These are phyloP conservation scores for Danio tinwini DNA, from an alignment of 2,797 vertebrate species.

Conservation along the genomic window DNA sequence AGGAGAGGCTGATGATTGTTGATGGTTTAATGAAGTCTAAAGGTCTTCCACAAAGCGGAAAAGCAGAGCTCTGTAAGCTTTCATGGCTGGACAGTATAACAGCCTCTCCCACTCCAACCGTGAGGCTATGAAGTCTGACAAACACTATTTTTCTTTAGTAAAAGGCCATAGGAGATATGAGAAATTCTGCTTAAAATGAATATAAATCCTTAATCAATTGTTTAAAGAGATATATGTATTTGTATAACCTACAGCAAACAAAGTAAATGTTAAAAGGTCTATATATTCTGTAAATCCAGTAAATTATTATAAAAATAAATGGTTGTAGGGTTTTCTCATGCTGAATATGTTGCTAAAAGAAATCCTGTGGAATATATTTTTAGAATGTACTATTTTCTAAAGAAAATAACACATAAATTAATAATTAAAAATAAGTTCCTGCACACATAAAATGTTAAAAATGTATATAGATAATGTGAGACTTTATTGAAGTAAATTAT, in stretches of 20 bases:
- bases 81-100: conserved; percentile 41
- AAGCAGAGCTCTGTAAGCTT: conserved; percentile 33
- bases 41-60: conserved; percentile 41
- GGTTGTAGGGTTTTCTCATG: background rate
- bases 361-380: too few relatives aligned
- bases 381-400: too few relatives aligned
- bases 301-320: too few relatives aligned
- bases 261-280: background rate
- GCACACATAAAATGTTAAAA: too few relatives aligned
- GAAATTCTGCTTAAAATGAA: background rate
- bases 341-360: background rate
- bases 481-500: too few relatives aligned
- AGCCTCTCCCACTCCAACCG: conserved; percentile 40
- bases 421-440: too few relatives aligned
- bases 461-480: too few relatives aligned
- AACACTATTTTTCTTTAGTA: background rate
- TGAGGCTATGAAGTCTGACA: conserved; percentile 4
- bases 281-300: too few relatives aligned
- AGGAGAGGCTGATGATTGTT: conserved; percentile 33
- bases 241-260: too few relatives aligned
- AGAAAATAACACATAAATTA: too few relatives aligned
- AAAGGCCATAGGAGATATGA: background rate
- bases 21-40: conserved; percentile 42
- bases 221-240: background rate
- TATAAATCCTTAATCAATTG: background rate